These are phyloP conservation scores for Bombycilla garrulus DNA, from an alignment of 2,113 vertebrate species.

Conservation along the genomic window DNA sequence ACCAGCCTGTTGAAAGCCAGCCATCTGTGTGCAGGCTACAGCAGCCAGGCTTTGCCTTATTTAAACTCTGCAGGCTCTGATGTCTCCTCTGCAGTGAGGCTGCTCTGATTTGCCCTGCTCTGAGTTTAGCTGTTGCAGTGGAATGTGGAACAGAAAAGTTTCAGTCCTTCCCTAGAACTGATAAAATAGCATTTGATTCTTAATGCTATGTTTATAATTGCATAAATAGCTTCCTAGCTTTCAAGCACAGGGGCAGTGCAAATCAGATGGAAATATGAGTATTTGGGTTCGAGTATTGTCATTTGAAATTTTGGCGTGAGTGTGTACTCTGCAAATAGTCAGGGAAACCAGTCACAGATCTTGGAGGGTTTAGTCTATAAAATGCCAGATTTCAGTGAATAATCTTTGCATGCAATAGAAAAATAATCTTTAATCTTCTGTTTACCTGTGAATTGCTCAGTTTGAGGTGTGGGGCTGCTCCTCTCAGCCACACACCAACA, in stretches of 20 bases:
- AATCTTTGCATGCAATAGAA: neutral
- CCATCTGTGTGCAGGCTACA: neutral
- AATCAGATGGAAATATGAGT: neutral
- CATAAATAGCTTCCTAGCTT: neutral
- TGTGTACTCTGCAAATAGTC: neutral
- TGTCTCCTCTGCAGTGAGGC: neutral
- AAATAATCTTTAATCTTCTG: neutral
- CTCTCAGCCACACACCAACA: neutral
- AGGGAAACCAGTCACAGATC: neutral
- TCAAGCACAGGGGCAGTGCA: neutral
- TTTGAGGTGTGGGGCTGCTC: neutral
- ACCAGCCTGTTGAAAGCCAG: neutral
- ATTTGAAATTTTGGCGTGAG: neutral
- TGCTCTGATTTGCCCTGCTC: neutral
- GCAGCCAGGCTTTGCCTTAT: neutral
- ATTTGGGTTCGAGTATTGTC: neutral
- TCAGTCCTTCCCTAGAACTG: neutral
- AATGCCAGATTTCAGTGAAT: neutral
- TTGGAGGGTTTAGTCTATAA: neutral
- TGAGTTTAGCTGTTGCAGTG: neutral
- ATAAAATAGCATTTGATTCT: neutral
- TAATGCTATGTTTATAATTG: neutral
- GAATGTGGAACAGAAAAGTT: neutral
- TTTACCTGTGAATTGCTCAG: neutral
- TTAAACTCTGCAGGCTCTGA: conserved; percentile 4